phyloP scores from a whole-genome alignment of 2,797 vertebrate genomes.

The Naso thynnoides region DNA sequence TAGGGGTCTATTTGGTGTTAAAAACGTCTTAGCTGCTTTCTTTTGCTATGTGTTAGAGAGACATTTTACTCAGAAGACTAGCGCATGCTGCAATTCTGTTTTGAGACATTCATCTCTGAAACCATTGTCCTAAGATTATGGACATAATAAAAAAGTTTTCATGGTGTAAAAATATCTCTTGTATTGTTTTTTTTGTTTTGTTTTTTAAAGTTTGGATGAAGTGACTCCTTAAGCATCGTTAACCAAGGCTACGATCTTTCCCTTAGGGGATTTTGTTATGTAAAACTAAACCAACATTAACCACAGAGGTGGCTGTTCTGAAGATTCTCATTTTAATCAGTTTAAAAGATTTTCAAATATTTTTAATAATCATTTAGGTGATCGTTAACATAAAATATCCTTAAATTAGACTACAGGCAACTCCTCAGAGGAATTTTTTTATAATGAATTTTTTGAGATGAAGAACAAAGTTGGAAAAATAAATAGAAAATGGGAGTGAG shows the following conservation, averaged over 20 bases:
- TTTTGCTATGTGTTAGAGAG: background rate
- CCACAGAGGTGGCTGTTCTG: background rate
- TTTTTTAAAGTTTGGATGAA: background rate
- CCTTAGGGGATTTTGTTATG: background rate
- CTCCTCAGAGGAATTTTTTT: background rate
- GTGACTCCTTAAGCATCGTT: background rate
- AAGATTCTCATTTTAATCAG: no score
- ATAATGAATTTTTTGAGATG: slow-evolving; percentile 11
- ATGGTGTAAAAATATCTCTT: background rate
- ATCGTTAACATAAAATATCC: no score
- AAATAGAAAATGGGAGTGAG: slow-evolving; percentile 8
- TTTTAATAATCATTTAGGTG: no score
- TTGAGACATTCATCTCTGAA: background rate
- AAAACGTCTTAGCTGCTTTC: background rate
- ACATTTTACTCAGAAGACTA: background rate
- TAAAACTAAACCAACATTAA: background rate
- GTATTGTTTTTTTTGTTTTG: background rate
- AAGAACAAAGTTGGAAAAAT: slow-evolving; percentile 20
- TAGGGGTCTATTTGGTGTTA: background rate
- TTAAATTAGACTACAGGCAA: background rate
- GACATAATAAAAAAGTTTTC: background rate
- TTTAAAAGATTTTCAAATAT: no score
- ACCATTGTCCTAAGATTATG: no score
- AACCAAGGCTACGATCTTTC: background rate
- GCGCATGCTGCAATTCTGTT: background rate